These are phyloP conservation scores for Cavia porcellus DNA, from an alignment of 2,113 vertebrate genomes.

Conservation along the genomic window DNA sequence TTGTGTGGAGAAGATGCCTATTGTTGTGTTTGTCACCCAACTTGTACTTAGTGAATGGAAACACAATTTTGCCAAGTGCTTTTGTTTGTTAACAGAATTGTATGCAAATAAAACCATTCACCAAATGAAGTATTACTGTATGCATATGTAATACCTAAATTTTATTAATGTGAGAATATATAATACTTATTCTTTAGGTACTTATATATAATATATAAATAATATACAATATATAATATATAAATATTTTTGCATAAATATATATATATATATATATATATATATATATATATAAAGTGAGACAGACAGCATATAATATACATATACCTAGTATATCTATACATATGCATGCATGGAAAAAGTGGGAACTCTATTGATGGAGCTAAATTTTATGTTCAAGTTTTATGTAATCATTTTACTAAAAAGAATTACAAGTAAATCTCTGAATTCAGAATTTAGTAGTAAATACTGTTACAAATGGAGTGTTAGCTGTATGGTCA, in stretches of 20 bases:
- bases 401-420: constrained; percentile 41
- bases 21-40: not conserved
- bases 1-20: not conserved
- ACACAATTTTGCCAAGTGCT: not conserved
- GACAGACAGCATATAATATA: not conserved
- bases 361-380: not conserved
- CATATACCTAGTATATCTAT: not conserved
- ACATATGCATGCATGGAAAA: not conserved
- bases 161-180: not conserved
- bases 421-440: constrained; percentile 1
- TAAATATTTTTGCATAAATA: not conserved
- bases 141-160: not conserved
- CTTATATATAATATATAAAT: not conserved
- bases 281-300: not conserved
- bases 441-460: not conserved
- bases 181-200: not conserved
- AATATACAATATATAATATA: not conserved
- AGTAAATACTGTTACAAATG: not conserved
- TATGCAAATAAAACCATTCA: not conserved
- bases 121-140: not conserved
- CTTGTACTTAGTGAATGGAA: not conserved
- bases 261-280: not conserved
- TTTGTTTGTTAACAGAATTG: not conserved
- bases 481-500: not conserved
- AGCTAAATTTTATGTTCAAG: constrained; percentile 11